phyloP scores from a whole-genome alignment of 1,140 invertebrate species.

The Heterodera schachtii region DNA sequence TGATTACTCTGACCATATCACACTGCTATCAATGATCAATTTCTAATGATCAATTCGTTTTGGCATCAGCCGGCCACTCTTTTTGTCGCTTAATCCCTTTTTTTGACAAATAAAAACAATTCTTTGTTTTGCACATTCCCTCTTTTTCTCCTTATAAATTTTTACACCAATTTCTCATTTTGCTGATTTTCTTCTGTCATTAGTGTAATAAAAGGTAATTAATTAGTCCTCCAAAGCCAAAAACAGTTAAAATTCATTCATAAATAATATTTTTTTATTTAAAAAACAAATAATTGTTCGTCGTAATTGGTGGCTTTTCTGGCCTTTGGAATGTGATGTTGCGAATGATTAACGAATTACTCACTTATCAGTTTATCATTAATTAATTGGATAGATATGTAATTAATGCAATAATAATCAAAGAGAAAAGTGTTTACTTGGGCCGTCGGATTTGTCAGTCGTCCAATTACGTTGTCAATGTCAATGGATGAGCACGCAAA shows the following conservation, averaged over 20 bases:
- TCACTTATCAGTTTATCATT: too few relatives aligned
- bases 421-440: neutral
- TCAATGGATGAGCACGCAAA: conserved; percentile 17
- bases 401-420: neutral
- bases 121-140: neutral
- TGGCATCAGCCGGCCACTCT: too few relatives aligned
- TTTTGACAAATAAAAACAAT: neutral
- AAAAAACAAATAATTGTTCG: neutral
- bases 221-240: neutral
- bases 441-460: neutral
- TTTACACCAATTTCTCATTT: neutral
- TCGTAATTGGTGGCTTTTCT: too few relatives aligned
- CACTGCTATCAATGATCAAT: neutral
- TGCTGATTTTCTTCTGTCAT: neutral
- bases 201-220: neutral
- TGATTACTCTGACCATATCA: neutral
- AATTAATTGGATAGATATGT: too few relatives aligned
- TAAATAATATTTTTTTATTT: neutral
- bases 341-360: too few relatives aligned
- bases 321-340: too few relatives aligned
- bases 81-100: too few relatives aligned
- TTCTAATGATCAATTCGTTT: too few relatives aligned
- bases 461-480: conserved; percentile 21
- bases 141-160: neutral
- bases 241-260: neutral